Percentiles rank a stretch among this genome's conserved stretches.
Evolutionary conservation across 2,888 invertebrate species (phyloP).

Genomic region (Mycogona germanica): DNA sequence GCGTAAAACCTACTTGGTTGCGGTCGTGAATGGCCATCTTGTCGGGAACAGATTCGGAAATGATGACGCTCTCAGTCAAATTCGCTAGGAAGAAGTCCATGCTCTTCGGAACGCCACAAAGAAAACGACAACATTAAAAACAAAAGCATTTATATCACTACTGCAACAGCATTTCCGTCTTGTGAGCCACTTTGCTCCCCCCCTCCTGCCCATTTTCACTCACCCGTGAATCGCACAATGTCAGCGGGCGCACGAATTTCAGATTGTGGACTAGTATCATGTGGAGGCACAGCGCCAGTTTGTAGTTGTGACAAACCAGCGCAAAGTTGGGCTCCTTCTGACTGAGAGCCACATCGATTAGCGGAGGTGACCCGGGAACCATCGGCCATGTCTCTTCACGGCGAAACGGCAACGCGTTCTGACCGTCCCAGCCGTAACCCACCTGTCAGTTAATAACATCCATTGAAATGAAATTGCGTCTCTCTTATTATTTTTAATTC

Average conservation of each 20-base stretch:
- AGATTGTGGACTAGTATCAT: constrained; percentile 67
- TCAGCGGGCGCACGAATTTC: constrained; percentile 50
- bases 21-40: too few species aligned
- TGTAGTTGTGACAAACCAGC: constrained; percentile 64
- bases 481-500: too few species aligned
- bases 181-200: too few species aligned
- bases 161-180: too few species aligned
- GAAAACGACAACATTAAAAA: too few species aligned
- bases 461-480: neutral
- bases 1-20: too few species aligned
- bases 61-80: too few species aligned
- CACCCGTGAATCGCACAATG: constrained; percentile 64
- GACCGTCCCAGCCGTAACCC: neutral
- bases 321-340: constrained; percentile 62
- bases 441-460: neutral
- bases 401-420: constrained; percentile 1
- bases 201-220: constrained; percentile 7
- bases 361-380: constrained; percentile 38
- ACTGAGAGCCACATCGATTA: constrained; percentile 64
- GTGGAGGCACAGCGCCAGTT: constrained; percentile 59
- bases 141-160: too few species aligned
- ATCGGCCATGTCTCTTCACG: constrained; percentile 32
- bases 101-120: too few species aligned
- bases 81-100: too few species aligned
- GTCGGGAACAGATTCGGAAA: too few species aligned